Evolutionary conservation across 2,797 vertebrate species (phyloP).

Genomic region (Bradypus variegatus): DNA sequence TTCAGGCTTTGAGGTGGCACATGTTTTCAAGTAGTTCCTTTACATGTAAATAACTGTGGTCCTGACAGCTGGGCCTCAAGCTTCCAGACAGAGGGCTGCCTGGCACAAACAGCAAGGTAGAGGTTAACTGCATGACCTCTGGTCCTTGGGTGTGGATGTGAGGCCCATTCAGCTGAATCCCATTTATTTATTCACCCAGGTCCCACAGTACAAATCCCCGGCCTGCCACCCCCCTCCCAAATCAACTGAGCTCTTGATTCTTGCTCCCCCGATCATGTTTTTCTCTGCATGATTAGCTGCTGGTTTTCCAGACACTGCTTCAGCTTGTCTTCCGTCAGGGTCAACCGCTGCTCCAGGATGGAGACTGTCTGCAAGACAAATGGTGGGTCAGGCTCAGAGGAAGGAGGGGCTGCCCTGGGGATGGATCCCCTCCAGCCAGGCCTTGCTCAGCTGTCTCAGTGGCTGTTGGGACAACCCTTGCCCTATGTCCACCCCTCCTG

Average conservation of each 20-base stretch:
- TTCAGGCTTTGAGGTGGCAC: not conserved
- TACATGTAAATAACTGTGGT: not conserved
- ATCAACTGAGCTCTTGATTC: conserved; percentile 50
- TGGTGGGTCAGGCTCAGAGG: not conserved
- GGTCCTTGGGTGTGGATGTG: not conserved
- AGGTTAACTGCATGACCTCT: not conserved
- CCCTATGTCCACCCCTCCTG: not conserved
- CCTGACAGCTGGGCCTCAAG: not conserved
- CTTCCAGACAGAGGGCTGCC: not conserved
- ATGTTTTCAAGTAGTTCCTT: not conserved
- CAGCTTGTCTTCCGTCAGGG: conserved; percentile 92
- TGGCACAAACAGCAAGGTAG: not conserved
- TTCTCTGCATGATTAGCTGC: conserved; percentile 81
- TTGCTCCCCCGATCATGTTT: conserved; percentile 62
- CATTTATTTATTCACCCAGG: conserved; percentile 44
- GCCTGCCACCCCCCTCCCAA: conserved; percentile 14
- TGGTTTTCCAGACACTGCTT: conserved; percentile 93
- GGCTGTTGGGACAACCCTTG: not conserved
- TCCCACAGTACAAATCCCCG: conserved; percentile 50
- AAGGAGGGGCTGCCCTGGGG: not conserved
- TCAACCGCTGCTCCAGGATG: conserved; percentile 90
- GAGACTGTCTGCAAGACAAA: conserved; percentile 76
- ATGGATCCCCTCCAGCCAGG: not conserved
- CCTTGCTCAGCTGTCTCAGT: not conserved
- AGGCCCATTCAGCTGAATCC: not conserved